Percentiles rank a stretch among this genome's conserved stretches.
Evolutionary conservation across 1,140 invertebrate species (phyloP).

Genomic region (Phortica variegata): DNA sequence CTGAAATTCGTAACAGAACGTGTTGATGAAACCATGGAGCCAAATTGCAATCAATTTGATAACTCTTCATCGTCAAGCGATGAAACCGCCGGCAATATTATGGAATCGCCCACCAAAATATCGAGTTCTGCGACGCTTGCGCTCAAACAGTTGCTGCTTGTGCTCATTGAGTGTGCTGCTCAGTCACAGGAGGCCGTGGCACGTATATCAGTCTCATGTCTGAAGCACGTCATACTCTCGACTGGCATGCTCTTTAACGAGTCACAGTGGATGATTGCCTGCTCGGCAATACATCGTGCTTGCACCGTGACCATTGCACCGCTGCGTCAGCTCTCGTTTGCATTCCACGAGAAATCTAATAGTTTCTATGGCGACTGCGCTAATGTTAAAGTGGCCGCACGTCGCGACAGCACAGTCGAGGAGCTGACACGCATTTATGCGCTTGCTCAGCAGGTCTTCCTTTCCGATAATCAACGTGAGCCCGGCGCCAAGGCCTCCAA

Average conservation of each 20-base stretch:
- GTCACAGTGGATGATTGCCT: slow-evolving; percentile 82
- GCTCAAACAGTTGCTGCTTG: slow-evolving; percentile 81
- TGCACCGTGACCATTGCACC: slow-evolving; percentile 81
- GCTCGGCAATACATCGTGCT: slow-evolving; percentile 75
- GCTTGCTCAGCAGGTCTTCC: slow-evolving; percentile 79
- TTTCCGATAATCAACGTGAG: slow-evolving; percentile 60
- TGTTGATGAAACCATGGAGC: slow-evolving; percentile 15
- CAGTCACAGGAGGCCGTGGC: slow-evolving; percentile 86
- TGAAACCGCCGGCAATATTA: slow-evolving; percentile 37
- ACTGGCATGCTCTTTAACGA: slow-evolving; percentile 77
- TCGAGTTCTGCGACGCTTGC: slow-evolving; percentile 70
- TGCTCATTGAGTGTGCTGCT: slow-evolving; percentile 87
- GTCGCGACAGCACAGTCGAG: slow-evolving; percentile 77
- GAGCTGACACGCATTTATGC: slow-evolving; percentile 81
- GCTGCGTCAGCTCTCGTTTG: slow-evolving; percentile 79
- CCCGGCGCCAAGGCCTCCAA: slow-evolving; percentile 18
- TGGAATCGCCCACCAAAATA: slow-evolving; percentile 50
- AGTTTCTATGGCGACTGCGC: slow-evolving; percentile 91
- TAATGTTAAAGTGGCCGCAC: slow-evolving; percentile 88
- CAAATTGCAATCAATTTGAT: slow-evolving; percentile 15
- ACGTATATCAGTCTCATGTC: slow-evolving; percentile 87
- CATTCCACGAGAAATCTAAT: slow-evolving; percentile 85
- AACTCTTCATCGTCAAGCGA: slow-evolving; percentile 50
- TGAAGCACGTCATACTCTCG: slow-evolving; percentile 82
- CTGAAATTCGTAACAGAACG: slow-evolving; percentile 47